Base-by-base conservation (phyloP, 1,140 invertebrate species). In the Scaptomyza pallida region DNA sequence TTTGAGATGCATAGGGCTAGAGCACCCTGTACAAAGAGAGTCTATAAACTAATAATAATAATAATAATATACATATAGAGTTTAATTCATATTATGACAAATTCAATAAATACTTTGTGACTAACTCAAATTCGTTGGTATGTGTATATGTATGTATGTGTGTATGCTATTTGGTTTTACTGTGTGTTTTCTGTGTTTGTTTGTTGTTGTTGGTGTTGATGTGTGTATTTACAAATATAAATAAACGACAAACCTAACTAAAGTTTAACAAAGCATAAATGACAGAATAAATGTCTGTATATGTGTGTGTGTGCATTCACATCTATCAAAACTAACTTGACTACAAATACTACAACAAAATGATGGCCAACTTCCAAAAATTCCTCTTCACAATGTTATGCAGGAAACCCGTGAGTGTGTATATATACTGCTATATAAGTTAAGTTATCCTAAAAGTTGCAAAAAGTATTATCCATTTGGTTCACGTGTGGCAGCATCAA, bases 201-300 rank as follows among this genome's bases (percentile, higher is more conserved):
- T 40, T 64, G 59, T 72, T 50, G 43, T 43, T 73, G 44, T 78
- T 43, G 45, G 65, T 73, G 41, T 44, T 63, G 82, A 30, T 64
- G 40, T 52, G 77, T 85, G 82, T 86, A 88, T 86, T 71, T 88
- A 86, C 82, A 86, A 88, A 86, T 88, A 86, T 88, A 85, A 86
- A 86, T 76, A 72, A 72, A 52, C 80, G 80, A 83, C 54, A 61
- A 81, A 6, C 23, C 23, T 26, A 26, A 83, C 75, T 75, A 61
- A 65, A 81, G 65, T 73, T 81, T 62, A 81, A 81, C 78, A 82
- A 82, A 82, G 62, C 52, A 74, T 9, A n/a, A 62, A 17, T 56
- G 44, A 61, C 43, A 17, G 48, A 48, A 60, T 43, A 13, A 16
- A n/a, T n/a, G n/a, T n/a, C n/a, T n/a, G n/a, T 26, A 26, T n/a